Evolutionary conservation across 2,888 invertebrate genomes (phyloP), one percentile per base, ranked within the genome.

Genomic region (Oxystoma pomonae): DNA sequence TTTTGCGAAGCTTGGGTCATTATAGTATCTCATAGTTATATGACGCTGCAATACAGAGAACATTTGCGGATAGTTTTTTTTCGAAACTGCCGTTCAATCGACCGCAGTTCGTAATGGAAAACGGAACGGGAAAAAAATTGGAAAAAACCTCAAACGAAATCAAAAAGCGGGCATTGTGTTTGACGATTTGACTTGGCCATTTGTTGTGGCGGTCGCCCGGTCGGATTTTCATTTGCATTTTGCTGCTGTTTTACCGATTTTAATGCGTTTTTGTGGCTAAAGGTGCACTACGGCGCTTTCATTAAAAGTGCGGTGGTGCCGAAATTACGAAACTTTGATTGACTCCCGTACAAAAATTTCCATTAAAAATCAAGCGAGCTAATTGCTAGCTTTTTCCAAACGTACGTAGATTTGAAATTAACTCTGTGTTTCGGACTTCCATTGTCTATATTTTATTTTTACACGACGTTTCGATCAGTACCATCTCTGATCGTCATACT

Each of bases 221-320:
- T 73, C 72, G 74, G 73, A 76, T 76, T 76, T 76, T 76, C 76
- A 76, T 76, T 76, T 74, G 71, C 73, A 76, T 76, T 67, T 75
- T 74, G 75, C 73, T 72, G 35, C 35, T 35, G 12, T 35, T 35
- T 35, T 35, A 12, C 35, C 74, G 71, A 73, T 76, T 76, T 76
- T 76, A 76, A 77, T 76, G 75, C 71, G 75, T 77, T 76, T 76
- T 76, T 76, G 77, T 69, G 74, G 75, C 71, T 65, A 71, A 74
- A 74, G 74, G 74, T 73, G 74, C 69, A 73, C 71, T 68, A 69
- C 73, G 73, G 72, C 71, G 73, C 73, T 35, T 75, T 75, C 75
- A 75, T 75, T 75, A 73, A 73, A 74, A 74, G 72, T 73, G 75
- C 69, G 75, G 75, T 75, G 68, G 69, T 57, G 69, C 66, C 72